A percentile compares a stretch with the other conserved stretches of the same genome.
Conservation (phyloP, 1,140 invertebrate genomes). For the Drosophila subobscura region DNA sequence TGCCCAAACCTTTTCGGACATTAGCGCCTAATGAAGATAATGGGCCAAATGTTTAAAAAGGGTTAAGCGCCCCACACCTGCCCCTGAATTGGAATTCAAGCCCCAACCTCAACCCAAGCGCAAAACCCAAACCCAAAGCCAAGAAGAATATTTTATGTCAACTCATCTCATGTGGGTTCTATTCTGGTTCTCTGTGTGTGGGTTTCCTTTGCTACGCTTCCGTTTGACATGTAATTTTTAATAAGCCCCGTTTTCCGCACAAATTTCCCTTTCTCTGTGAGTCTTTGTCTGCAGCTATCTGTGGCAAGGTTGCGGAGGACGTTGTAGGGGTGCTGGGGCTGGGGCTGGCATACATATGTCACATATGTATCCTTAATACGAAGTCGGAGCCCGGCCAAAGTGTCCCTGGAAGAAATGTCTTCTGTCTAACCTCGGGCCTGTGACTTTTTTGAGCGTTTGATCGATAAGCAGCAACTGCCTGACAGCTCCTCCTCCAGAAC, state of each 20-base stretch:
- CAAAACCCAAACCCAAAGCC: background rate
- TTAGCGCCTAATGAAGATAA: constrained; percentile 82
- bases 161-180: constrained; percentile 51
- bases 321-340: background rate
- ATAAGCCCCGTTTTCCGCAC: constrained; percentile 68
- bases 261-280: constrained; percentile 49
- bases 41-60: constrained; percentile 70
- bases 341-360: constrained; percentile 46
- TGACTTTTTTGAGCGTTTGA: constrained; percentile 50
- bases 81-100: background rate
- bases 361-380: constrained; percentile 66
- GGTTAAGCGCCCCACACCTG: constrained; percentile 27
- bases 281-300: constrained; percentile 47
- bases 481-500: constrained; percentile 43
- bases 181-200: constrained; percentile 1
- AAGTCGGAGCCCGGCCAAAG: constrained; percentile 58
- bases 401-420: constrained; percentile 63
- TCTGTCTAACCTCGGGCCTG: constrained; percentile 37
- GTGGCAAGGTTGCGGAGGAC: constrained; percentile 33
- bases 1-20: constrained; percentile 49
- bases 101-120: background rate
- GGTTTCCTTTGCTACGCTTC: constrained; percentile 47
- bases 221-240: constrained; percentile 79
- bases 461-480: constrained; percentile 49
- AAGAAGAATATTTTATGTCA: constrained; percentile 48